Conservation (phyloP, 2,113 vertebrate species). For the Varanus komodoensis region DNA sequence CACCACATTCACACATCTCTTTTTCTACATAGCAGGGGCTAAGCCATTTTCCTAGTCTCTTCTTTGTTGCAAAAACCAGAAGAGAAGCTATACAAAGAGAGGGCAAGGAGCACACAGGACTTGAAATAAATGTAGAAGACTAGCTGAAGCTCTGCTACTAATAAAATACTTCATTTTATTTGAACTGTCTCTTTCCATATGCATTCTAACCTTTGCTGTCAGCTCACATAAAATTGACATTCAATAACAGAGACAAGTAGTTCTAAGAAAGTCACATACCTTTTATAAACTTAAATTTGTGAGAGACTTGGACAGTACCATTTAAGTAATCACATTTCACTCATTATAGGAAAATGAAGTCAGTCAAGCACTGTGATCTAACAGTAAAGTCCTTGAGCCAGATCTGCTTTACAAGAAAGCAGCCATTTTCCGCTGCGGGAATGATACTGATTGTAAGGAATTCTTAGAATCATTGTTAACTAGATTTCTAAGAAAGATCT, state of each 20-base stretch:
- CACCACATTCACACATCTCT: background rate
- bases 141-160: background rate
- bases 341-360: background rate
- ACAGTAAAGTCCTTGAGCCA: background rate
- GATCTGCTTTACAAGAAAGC: background rate
- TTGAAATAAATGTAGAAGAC: background rate
- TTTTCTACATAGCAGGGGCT: constrained; percentile 2
- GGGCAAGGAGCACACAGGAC: background rate
- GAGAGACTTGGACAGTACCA: constrained; percentile 8
- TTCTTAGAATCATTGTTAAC: background rate
- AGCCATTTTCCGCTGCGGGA: background rate
- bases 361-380: background rate
- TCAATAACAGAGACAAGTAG: constrained; percentile 14
- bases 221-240: rapidly evolving
- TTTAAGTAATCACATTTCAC: background rate
- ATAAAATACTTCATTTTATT: constrained; percentile 6
- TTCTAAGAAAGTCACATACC: background rate
- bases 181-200: background rate
- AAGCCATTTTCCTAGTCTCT: constrained; percentile 2
- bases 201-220: background rate
- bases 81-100: background rate
- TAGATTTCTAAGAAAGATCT: background rate
- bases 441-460: background rate
- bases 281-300: background rate
- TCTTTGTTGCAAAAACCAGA: background rate